Evolutionary conservation across 1,140 invertebrate genomes (phyloP), one percentile per base, ranked within the genome.

Genomic region (Halictus rubicundus): DNA sequence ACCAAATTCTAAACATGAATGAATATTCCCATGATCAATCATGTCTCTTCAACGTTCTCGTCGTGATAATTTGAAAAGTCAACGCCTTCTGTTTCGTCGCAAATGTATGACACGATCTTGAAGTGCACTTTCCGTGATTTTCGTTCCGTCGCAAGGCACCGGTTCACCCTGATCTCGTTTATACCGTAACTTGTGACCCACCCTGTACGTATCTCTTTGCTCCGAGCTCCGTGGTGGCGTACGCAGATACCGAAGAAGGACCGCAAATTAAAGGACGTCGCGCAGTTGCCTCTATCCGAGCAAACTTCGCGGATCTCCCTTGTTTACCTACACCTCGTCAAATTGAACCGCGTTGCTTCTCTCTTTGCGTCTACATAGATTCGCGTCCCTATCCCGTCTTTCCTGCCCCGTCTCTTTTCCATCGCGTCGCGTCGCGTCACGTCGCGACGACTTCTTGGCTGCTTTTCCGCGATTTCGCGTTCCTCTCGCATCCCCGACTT

Each of bases 251-350:
- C 87, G 79, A 75, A 86, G 87, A 74, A 88, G 86, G 88, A 89
- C 86, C 90, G 90, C 89, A 91, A 91, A 92, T 92, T 91, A 91
- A 91, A 91, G 91, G 90, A 92, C 89, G 88, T 85, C 87, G 88
- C 82, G 83, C 88, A 84, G 83, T 83, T 91, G 85, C 82, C 79
- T 91, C 88, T 89, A 85, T 83, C 85, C 89, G 90, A 92, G 90
- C 89, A 92, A 92, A 92, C 91, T 92, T 86, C 72, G 85, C 88
- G 88, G 86, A 90, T 91, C 85, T 78, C 78, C 88, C 82, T 84
- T 92, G 83, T 92, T 92, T 92, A 87, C 90, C 89, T 91, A 91
- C 87, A 92, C 88, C 90, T 90, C 88, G 90, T 88, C 90, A 91
- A 92, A 92, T 92, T 91, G 87, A 90, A 92, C 87, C 89, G 80